Conservation (phyloP, 1,140 invertebrate species). For the Triops longicaudatus region DNA sequence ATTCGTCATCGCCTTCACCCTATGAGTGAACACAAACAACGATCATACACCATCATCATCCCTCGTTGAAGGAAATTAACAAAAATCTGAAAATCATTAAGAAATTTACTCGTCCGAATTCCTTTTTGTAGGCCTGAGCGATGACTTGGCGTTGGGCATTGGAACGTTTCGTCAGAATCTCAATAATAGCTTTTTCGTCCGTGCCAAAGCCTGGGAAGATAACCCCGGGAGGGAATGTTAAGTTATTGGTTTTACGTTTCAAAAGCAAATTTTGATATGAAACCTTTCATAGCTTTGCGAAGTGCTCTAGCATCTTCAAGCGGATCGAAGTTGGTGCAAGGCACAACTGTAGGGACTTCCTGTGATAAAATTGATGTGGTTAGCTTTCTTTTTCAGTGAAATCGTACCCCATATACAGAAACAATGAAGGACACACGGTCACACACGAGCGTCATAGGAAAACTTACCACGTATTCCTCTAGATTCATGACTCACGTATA, state of each 20-base stretch:
- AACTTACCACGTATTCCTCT: slow-evolving; percentile 24
- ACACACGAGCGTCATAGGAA: not conserved
- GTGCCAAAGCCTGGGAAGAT: slow-evolving; percentile 55
- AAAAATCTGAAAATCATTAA: slow-evolving; percentile 27
- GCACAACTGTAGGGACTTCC: slow-evolving; percentile 54
- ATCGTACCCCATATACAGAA: not conserved
- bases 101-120: slow-evolving; percentile 64
- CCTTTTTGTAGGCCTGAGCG: slow-evolving; percentile 59
- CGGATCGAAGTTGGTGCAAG: slow-evolving; percentile 50
- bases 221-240: slow-evolving; percentile 18
- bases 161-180: slow-evolving; percentile 60
- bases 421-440: not conserved
- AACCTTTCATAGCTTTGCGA: slow-evolving; percentile 74
- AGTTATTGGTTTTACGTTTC: not conserved
- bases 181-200: slow-evolving; percentile 72
- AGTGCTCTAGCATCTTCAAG: slow-evolving; percentile 66
- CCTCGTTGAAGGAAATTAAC: not conserved
- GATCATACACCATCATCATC: not conserved
- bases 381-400: not conserved
- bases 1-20: slow-evolving; percentile 1
- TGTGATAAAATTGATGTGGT: slow-evolving; percentile 37
- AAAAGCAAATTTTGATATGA: slow-evolving; percentile 32
- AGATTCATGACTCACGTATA: slow-evolving; percentile 10
- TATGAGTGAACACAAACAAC: not conserved
- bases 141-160: slow-evolving; percentile 69